phyloP scores from a whole-genome alignment of 2,797 vertebrate genomes.

The Anas capensis region DNA sequence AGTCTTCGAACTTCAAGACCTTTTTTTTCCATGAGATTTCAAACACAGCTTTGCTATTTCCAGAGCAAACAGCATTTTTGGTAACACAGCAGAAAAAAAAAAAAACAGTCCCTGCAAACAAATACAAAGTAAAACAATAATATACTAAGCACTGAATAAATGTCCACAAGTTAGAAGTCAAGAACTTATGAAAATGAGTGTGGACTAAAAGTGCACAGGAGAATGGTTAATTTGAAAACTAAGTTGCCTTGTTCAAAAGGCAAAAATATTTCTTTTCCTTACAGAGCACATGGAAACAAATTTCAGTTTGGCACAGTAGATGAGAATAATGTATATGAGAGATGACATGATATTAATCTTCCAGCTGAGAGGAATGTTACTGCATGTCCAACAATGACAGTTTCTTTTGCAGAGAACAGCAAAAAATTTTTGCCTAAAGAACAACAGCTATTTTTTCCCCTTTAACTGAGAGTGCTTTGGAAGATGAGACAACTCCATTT shows the following conservation, averaged over 20 bases:
- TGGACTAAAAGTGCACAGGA: not conserved
- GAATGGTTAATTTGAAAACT: not conserved
- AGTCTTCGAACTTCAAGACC: not conserved
- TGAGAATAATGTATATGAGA: not conserved
- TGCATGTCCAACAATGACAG: constrained; percentile 14
- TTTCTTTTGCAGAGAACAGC: constrained; percentile 41
- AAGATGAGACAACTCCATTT: not conserved
- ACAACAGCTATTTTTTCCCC: not conserved
- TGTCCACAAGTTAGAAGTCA: not conserved
- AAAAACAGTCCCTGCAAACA: not conserved
- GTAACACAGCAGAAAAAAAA: not conserved
- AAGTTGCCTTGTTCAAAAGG: not conserved
- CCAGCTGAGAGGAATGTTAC: constrained; percentile 12
- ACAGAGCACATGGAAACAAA: not conserved
- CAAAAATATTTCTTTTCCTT: not conserved
- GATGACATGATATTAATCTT: not conserved
- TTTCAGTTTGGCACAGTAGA: not conserved
- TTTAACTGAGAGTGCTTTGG: not conserved
- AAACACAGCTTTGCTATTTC: not conserved
- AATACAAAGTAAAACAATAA: not conserved
- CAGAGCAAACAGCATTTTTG: not conserved
- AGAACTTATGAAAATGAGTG: not conserved
- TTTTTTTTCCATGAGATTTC: not conserved
- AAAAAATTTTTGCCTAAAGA: constrained; percentile 11
- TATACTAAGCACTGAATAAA: not conserved